Conservation (phyloP, 2,113 vertebrate species). For the Chloebia gouldiae region DNA sequence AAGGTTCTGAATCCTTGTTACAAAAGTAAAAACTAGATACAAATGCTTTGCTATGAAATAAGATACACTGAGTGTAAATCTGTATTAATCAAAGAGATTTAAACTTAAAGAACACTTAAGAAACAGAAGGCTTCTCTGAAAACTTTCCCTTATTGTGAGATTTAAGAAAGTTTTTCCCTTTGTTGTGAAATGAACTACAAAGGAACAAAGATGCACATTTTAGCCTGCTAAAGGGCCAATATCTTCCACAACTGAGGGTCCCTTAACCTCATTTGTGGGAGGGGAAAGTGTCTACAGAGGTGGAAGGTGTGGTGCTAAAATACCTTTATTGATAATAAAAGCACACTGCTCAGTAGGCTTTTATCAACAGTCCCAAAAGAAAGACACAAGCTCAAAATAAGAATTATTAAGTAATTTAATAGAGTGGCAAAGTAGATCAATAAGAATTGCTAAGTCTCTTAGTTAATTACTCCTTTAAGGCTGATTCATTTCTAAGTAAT, state of each 20-base stretch:
- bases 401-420: constrained; percentile 17
- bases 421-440: constrained; percentile 25
- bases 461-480: constrained; percentile 12
- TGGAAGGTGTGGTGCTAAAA: not conserved
- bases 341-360: not conserved
- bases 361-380: not conserved
- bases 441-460: constrained; percentile 18
- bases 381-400: not conserved
- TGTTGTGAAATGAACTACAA: not conserved
- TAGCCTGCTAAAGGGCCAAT: not conserved
- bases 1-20: not conserved
- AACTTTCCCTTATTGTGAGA: not conserved
- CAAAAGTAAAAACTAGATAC: not conserved
- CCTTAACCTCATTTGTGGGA: not conserved
- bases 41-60: not conserved
- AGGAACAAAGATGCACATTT: not conserved
- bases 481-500: not conserved
- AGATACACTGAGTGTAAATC: not conserved
- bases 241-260: not conserved
- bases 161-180: not conserved
- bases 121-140: not conserved
- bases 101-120: not conserved
- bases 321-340: not conserved
- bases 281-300: not conserved
- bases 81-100: not conserved